phyloP scores from a whole-genome alignment of 2,113 vertebrate species.

The Poeciliopsis turrubarensis region DNA sequence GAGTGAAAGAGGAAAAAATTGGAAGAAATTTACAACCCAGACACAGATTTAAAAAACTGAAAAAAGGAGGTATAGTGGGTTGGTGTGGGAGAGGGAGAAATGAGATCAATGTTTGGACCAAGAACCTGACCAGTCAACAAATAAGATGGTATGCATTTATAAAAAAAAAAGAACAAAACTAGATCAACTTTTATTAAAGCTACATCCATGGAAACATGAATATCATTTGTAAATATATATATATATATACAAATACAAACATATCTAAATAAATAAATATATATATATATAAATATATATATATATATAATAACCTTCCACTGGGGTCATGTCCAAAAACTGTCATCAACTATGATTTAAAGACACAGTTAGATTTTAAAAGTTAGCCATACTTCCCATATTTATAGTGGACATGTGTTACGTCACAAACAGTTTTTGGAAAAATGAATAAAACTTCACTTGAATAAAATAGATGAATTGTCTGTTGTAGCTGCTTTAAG shows the following conservation, averaged over 20 bases:
- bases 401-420: no score
- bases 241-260: no score
- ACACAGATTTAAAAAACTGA: slow-evolving; percentile 80
- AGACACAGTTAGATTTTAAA: no score
- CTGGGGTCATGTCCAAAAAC: no score
- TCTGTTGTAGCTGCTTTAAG: no score
- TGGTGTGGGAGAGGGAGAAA: slow-evolving; percentile 43
- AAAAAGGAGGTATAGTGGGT: slow-evolving; percentile 40
- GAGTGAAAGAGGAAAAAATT: slow-evolving; percentile 84
- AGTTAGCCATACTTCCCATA: no score
- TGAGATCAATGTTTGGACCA: slow-evolving; percentile 31
- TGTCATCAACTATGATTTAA: no score
- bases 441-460: no score
- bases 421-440: no score
- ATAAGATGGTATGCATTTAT: no score
- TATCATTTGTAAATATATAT: not conserved
- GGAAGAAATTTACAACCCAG: slow-evolving; percentile 99
- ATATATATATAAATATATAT: not conserved
- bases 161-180: not conserved
- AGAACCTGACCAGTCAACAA: slow-evolving; percentile 12
- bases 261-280: no score
- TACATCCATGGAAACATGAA: not conserved
- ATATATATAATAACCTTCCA: not conserved
- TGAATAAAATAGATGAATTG: no score
- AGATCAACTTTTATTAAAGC: not conserved